Conservation (phyloP, 2,888 invertebrate genomes). For the Spatulosminthurus flaviceps region DNA sequence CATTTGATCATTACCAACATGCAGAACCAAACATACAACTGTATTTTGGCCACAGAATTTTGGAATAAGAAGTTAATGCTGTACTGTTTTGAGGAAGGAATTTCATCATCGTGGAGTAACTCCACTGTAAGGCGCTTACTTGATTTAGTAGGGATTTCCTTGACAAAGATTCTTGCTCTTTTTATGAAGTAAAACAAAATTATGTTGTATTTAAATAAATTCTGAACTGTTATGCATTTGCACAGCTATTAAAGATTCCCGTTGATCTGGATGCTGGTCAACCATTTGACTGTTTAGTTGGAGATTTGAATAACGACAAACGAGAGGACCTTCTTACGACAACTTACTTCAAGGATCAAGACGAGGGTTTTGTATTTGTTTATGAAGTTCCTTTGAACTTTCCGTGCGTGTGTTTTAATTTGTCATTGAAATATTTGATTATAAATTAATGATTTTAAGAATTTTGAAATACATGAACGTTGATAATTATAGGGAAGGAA, state of each 20-base stretch:
- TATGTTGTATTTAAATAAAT: too few species aligned
- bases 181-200: too few species aligned
- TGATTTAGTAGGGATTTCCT: too few species aligned
- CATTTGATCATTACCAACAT: conserved; percentile 57
- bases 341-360: conserved; percentile 56
- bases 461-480: too few species aligned
- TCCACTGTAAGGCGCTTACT: conserved; percentile 59
- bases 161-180: too few species aligned
- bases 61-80: conserved; percentile 61
- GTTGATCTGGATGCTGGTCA: conserved; percentile 63
- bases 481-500: conserved; percentile 60
- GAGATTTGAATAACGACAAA: conserved; percentile 64
- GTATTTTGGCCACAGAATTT: conserved; percentile 64
- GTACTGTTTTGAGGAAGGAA: too few species aligned
- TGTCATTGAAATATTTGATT: too few species aligned
- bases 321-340: conserved; percentile 63
- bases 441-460: too few species aligned
- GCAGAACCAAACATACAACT: conserved; percentile 59
- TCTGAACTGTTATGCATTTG: too few species aligned
- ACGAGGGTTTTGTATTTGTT: conserved; percentile 61
- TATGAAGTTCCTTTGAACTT: conserved; percentile 64
- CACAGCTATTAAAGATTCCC: too few species aligned
- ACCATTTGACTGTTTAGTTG: conserved; percentile 64
- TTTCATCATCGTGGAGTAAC: conserved; percentile 55
- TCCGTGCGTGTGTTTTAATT: too few species aligned